Percentiles rank a stretch among this genome's conserved stretches.
Conservation (phyloP, 1,140 invertebrate species). For the Drosophila tristis region DNA sequence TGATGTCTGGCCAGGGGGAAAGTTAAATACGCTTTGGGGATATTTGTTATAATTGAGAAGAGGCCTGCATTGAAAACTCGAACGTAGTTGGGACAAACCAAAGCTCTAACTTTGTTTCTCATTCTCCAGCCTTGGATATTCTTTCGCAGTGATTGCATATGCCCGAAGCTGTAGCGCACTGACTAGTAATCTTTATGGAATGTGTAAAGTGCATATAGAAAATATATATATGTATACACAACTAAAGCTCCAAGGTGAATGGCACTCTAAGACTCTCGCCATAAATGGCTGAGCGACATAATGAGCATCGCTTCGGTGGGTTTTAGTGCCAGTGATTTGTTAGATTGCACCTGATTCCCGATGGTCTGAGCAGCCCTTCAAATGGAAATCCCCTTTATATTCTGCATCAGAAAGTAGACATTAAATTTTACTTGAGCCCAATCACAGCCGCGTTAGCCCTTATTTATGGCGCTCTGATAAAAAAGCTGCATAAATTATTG, state of each 20-base stretch:
- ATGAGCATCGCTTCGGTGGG: slow-evolving; percentile 49
- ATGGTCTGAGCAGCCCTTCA: slow-evolving; percentile 8
- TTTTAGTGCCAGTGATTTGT: slow-evolving; percentile 53
- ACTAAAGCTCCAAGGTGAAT: slow-evolving; percentile 32
- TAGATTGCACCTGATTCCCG: slow-evolving; percentile 20
- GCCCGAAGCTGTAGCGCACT: neutral
- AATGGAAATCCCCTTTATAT: slow-evolving; percentile 15
- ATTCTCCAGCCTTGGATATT: neutral
- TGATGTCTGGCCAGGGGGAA: too few species aligned
- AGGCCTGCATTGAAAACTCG: neutral
- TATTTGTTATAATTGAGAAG: neutral
- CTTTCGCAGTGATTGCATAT: neutral
- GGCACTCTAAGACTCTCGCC: slow-evolving; percentile 31
- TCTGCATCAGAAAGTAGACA: neutral
- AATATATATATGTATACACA: slow-evolving; percentile 8
- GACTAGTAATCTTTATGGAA: slow-evolving; percentile 32
- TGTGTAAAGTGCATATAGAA: slow-evolving; percentile 45
- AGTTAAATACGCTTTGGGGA: too few species aligned
- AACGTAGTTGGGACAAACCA: too few species aligned
- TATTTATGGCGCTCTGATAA: slow-evolving; percentile 1
- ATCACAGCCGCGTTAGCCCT: neutral
- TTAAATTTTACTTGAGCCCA: neutral
- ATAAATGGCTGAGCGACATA: slow-evolving; percentile 34
- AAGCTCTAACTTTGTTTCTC: too few species aligned
- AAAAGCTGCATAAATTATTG: slow-evolving; percentile 27